phyloP scores from a whole-genome alignment of 2,888 invertebrate genomes.

The Deilephila elpenor region DNA sequence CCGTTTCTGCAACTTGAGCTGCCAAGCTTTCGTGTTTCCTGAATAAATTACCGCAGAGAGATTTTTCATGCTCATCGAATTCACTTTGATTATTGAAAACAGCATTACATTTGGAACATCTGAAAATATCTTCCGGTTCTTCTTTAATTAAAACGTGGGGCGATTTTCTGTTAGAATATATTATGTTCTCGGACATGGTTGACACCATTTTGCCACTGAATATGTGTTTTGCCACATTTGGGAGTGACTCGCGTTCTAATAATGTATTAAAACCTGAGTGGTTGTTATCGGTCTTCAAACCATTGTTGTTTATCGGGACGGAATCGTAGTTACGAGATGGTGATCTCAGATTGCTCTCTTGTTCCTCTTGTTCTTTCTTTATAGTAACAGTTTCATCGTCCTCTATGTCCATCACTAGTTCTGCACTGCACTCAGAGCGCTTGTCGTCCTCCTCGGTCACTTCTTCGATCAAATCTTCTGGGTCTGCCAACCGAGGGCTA shows the following conservation, averaged over 20 bases:
- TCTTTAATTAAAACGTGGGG: slow-evolving; percentile 67
- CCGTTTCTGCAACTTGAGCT: slow-evolving; percentile 90
- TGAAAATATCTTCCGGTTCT: slow-evolving; percentile 72
- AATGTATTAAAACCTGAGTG: slow-evolving; percentile 88
- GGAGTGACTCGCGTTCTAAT: slow-evolving; percentile 88
- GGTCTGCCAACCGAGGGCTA: slow-evolving; percentile 71
- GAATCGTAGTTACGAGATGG: slow-evolving; percentile 62
- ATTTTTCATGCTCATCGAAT: slow-evolving; percentile 89
- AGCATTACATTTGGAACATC: slow-evolving; percentile 85
- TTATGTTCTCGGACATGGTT: slow-evolving; percentile 78
- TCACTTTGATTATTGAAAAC: slow-evolving; percentile 85
- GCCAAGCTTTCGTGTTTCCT: slow-evolving; percentile 89
- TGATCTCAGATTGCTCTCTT: slow-evolving; percentile 57
- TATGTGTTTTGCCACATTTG: slow-evolving; percentile 90
- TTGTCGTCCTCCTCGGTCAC: slow-evolving; percentile 85
- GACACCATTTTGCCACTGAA: slow-evolving; percentile 88
- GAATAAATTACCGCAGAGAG: slow-evolving; percentile 83
- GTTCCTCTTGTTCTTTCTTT: slow-evolving; percentile 76
- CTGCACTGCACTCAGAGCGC: slow-evolving; percentile 82
- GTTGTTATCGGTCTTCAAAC: slow-evolving; percentile 71
- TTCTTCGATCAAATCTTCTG: slow-evolving; percentile 86
- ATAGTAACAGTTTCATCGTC: slow-evolving; percentile 80
- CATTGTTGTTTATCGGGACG: slow-evolving; percentile 66
- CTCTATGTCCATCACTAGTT: slow-evolving; percentile 89
- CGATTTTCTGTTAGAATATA: slow-evolving; percentile 67